Conservation (phyloP, 2,113 vertebrate species). For the Agapornis roseicollis region DNA sequence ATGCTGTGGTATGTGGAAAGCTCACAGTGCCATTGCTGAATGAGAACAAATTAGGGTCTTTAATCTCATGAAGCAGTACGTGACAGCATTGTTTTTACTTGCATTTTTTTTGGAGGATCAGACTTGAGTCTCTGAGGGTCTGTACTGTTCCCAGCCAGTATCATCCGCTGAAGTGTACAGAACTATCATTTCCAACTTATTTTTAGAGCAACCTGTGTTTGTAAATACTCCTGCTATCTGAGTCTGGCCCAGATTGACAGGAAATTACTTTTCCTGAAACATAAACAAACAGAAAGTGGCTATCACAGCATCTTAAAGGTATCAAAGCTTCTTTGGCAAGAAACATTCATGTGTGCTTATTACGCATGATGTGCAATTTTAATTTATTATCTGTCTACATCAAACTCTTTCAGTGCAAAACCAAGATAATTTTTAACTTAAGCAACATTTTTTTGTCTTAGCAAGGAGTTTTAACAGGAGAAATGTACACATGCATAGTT, state of each 20-base stretch:
- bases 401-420: not conserved
- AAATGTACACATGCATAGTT: not conserved
- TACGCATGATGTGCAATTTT: not conserved
- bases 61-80: not conserved
- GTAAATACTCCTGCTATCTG: not conserved
- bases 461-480: not conserved
- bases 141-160: not conserved
- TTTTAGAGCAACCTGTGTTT: constrained; percentile 51
- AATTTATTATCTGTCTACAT: not conserved
- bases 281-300: not conserved
- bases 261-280: constrained; percentile 31
- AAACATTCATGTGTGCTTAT: not conserved
- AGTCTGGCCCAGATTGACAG: not conserved
- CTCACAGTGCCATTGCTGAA: rapidly evolving
- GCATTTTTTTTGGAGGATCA: not conserved
- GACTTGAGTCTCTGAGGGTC: not conserved
- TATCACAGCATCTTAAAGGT: not conserved
- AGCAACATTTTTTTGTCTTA: not conserved
- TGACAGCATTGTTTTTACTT: not conserved
- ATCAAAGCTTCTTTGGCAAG: not conserved
- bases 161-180: not conserved
- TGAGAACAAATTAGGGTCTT: not conserved
- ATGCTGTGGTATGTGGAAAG: not conserved
- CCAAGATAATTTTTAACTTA: not conserved
- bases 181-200: not conserved